Percentiles rank a stretch among this genome's conserved stretches.
Conservation (phyloP, 1,140 invertebrate genomes). For the Linepithema humile region DNA sequence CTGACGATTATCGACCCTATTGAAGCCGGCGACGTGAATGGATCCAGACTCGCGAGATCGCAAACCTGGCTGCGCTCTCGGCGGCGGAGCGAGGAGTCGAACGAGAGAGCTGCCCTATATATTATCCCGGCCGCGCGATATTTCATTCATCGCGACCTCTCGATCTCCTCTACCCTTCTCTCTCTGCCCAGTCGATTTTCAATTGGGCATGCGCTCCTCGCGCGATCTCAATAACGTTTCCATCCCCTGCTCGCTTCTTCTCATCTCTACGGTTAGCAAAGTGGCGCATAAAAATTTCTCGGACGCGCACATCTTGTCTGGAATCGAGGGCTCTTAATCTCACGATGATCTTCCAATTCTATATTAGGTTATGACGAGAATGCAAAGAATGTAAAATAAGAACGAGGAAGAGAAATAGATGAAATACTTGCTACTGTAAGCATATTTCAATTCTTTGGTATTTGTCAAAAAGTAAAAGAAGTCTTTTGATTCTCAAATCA, state of each 20-base stretch:
- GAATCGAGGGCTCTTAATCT: constrained; percentile 3
- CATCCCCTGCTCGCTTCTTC: background rate
- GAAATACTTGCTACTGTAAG: background rate
- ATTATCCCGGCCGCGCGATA: constrained; percentile 61
- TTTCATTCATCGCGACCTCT: constrained; percentile 72
- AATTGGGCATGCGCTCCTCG: constrained; percentile 45
- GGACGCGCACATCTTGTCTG: background rate
- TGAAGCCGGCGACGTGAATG: constrained; percentile 73
- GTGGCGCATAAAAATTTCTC: constrained; percentile 31
- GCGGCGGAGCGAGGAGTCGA: constrained; percentile 42
- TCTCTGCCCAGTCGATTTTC: constrained; percentile 39
- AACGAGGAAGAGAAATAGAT: background rate
- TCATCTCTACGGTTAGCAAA: constrained; percentile 14
- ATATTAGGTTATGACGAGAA: background rate
- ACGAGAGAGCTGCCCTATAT: constrained; percentile 67
- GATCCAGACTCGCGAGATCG: constrained; percentile 64
- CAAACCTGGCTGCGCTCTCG: constrained; percentile 30
- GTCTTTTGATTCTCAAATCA: too few species aligned
- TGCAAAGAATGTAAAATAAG: background rate
- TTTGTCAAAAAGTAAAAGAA: background rate
- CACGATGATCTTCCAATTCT: constrained; percentile 1
- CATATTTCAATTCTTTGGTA: background rate
- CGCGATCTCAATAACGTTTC: constrained; percentile 42
- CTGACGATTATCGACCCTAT: constrained; percentile 78
- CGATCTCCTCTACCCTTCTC: constrained; percentile 35